Percentiles rank a stretch among this genome's conserved stretches.
These are phyloP conservation scores for Leucopsar rothschildi DNA, from an alignment of 2,113 vertebrate genomes.

Conservation along the genomic window DNA sequence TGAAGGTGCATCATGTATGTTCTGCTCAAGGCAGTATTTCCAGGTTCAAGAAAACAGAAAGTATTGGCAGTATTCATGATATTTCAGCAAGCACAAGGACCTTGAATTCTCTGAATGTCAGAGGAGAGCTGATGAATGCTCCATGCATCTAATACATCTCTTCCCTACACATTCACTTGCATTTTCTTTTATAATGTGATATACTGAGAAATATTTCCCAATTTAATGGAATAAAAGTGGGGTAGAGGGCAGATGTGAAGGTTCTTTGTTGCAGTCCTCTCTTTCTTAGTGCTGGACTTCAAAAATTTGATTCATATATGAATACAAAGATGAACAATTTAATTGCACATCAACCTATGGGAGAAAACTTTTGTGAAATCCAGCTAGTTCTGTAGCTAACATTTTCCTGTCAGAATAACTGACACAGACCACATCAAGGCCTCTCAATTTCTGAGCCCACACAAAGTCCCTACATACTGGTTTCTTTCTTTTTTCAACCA, in stretches of 20 bases:
- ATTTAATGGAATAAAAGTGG: neutral
- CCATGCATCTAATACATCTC: neutral
- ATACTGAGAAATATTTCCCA: neutral
- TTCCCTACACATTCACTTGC: neutral
- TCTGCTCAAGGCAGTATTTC: neutral
- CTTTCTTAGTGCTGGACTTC: neutral
- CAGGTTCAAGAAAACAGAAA: neutral
- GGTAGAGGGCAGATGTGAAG: neutral
- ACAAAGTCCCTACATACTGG: neutral
- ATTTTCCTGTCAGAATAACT: neutral
- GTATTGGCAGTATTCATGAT: neutral
- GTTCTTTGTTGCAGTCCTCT: neutral
- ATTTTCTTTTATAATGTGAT: neutral
- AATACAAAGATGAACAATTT: neutral
- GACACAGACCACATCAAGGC: neutral
- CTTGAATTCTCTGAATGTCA: neutral
- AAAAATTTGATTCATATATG: neutral
- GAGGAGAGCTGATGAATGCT: neutral
- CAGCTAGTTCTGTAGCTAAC: neutral
- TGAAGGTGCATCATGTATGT: neutral
- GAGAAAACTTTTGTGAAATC: neutral
- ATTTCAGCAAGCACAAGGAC: neutral
- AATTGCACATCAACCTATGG: neutral
- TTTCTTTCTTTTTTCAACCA: neutral
- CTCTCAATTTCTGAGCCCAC: neutral